Conservation (phyloP, 2,113 vertebrate species). For the Nansenia antarctica region DNA sequence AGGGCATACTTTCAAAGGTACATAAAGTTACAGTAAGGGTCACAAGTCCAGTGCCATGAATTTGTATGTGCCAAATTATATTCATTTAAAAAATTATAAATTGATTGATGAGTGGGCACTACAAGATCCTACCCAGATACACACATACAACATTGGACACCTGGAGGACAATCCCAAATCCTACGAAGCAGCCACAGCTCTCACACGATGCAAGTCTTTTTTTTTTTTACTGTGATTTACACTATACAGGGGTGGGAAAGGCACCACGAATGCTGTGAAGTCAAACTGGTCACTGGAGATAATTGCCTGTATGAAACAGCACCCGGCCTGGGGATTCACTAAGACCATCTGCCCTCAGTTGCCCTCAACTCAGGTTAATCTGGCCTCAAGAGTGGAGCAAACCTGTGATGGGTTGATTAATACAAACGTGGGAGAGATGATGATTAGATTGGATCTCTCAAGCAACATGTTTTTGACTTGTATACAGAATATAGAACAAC, state of each 20-base stretch:
- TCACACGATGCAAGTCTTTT: constrained; percentile 4
- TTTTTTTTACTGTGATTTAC: constrained; percentile 31
- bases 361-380: background rate
- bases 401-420: background rate
- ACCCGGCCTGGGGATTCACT: background rate
- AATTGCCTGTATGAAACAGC: constrained; percentile 1
- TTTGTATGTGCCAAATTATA: background rate
- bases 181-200: constrained; percentile 5
- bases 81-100: constrained; percentile 9
- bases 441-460: too few species aligned
- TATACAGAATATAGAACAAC: background rate
- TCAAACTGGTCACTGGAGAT: constrained; percentile 18
- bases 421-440: background rate
- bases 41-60: background rate
- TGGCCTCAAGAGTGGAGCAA: background rate
- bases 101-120: background rate
- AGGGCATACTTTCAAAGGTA: background rate
- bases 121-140: constrained; percentile 22
- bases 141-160: constrained; percentile 28
- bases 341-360: background rate
- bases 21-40: background rate
- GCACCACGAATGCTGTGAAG: background rate
- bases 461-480: background rate
- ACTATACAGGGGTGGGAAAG: constrained; percentile 7
- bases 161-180: constrained; percentile 12